Base-by-base conservation (phyloP, 1,140 invertebrate genomes). In the Arctopsyche grandis region DNA sequence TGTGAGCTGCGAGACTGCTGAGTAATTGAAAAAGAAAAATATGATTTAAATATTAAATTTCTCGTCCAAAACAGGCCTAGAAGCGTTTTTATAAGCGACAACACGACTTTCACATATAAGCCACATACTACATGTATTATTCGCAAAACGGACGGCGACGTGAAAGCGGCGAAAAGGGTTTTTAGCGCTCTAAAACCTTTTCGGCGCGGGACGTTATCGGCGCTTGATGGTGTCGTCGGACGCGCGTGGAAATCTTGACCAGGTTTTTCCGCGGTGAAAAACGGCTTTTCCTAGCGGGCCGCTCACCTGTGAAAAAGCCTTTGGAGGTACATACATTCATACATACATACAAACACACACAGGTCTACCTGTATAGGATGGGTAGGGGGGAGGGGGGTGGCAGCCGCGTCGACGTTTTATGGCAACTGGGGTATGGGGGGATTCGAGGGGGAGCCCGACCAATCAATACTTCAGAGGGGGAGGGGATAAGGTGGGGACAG, bases 231-330 rank as follows among this genome's bases (percentile, higher is more conserved):
- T 52, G 48, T 52, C 48, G 16, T 52, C 48, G 48, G 48, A 52
- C 12, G 44, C 44, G 44, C 44, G 12, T 16, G 52, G 16, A 60
- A 60, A 66, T 66, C 63, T 66, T 66, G 63, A 66, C 63, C 63
- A 66, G 14, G 24, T 66, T 66, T 26, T 26, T 12, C 24, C 10
- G 58, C 58, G 29, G 16, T 76, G 74, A 76, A 63, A 76, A 76
- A 76, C 74, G 52, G n/a, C n/a, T 63, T 76, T 76, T 76, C 52
- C 52, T 5, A 22, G 21, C 14, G n/a, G 21, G 21, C 14, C n/a
- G 73, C 22, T 76, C 74, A 76, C 74, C 74, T 76, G 74, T 76
- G 58, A 76, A 76, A 74, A 76, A 63, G 74, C 19, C 74, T 63
- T 60, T 38, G 12, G 38, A 7, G 10, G 48, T 52, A 52, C 16